Percentiles rank a stretch among this genome's conserved stretches.
Conservation (phyloP, 2,113 vertebrate genomes). For the Xenus cinereus region DNA sequence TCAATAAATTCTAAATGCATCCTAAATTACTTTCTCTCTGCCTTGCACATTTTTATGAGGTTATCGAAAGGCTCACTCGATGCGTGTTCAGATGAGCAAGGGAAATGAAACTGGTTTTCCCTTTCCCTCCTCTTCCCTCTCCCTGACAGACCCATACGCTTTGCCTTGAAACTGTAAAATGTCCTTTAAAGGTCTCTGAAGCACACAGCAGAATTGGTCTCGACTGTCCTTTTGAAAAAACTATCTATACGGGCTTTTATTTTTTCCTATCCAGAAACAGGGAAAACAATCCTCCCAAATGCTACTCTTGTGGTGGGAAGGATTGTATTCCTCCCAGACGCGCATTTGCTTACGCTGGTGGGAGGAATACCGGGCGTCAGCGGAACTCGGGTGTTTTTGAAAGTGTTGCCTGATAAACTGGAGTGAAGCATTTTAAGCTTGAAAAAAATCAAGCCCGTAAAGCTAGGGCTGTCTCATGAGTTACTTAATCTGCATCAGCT, state of each 20-base stretch:
- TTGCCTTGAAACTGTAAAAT: background rate
- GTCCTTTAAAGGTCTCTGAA: background rate
- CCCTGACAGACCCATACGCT: background rate
- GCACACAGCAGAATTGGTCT: background rate
- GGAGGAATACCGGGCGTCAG: background rate
- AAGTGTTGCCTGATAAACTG: background rate
- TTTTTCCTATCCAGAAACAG: background rate
- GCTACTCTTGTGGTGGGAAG: background rate
- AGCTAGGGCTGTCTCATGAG: background rate
- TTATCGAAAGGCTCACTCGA: background rate
- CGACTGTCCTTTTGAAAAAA: background rate
- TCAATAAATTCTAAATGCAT: conserved; percentile 20
- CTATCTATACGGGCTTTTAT: background rate
- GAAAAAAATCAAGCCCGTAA: background rate
- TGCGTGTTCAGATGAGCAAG: background rate
- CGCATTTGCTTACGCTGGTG: rapidly evolving
- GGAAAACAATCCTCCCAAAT: background rate
- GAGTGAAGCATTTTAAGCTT: background rate
- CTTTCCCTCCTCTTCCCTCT: background rate
- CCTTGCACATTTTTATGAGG: background rate
- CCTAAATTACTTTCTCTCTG: conserved; percentile 15
- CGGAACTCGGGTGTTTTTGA: background rate
- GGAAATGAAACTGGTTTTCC: conserved; percentile 14
- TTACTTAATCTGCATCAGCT: background rate
- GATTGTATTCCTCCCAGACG: background rate